Evolutionary conservation across 2,113 vertebrate genomes (phyloP).

Genomic region (Cyanoliseus patagonus): DNA sequence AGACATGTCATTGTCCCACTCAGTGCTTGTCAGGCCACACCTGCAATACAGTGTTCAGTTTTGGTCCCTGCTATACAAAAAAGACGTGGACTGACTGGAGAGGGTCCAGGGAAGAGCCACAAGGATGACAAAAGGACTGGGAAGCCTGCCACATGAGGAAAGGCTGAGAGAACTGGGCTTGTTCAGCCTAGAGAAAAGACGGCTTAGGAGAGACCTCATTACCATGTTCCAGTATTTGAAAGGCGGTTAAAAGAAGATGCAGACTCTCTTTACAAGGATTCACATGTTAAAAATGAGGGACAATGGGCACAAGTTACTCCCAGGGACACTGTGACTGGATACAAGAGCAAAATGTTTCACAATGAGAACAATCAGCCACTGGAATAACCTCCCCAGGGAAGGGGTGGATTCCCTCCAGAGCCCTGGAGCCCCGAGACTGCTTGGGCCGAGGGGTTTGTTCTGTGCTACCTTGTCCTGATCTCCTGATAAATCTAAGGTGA

Average conservation of each 20-base stretch:
- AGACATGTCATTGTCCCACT: neutral
- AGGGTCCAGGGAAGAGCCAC: neutral
- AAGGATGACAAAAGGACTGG: neutral
- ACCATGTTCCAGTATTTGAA: neutral
- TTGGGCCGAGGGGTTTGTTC: neutral
- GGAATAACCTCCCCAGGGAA: neutral
- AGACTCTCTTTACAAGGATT: neutral
- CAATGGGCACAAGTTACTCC: neutral
- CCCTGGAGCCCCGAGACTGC: neutral
- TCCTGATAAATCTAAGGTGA: neutral
- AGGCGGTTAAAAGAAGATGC: neutral
- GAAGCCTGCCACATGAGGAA: neutral
- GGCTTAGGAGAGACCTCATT: neutral
- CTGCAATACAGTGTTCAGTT: neutral
- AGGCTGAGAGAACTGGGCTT: neutral
- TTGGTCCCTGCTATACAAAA: neutral
- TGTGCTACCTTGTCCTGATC: neutral
- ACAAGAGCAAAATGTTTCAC: neutral
- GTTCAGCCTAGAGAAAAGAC: neutral
- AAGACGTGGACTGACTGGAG: neutral
- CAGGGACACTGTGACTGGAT: neutral
- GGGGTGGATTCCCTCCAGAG: neutral
- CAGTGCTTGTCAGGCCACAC: neutral
- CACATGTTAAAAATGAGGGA: neutral
- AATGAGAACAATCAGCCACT: neutral